Evolutionary conservation across 2,888 invertebrate genomes (phyloP), one percentile per base, ranked within the genome.

Genomic region (Lepetodrilus schrolli): DNA sequence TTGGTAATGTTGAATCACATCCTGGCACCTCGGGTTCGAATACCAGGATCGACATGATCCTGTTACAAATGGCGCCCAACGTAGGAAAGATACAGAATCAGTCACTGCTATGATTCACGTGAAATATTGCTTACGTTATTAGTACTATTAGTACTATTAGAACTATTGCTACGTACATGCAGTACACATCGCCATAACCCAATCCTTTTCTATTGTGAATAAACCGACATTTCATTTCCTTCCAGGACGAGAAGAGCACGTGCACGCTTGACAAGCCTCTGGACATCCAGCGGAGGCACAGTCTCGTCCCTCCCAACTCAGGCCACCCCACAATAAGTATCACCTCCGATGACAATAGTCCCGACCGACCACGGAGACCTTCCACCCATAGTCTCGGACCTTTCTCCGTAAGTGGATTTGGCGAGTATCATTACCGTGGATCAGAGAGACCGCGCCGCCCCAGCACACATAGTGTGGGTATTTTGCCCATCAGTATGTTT

Each of bases 331-430:
- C 81, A 37, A 86, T 87, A 66, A 85, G 82, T 74, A 81, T 86
- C 73, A 84, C 84, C 58, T 79, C 84, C 26, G 87, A 87, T 26
- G 86, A 86, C 66, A 78, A 78, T 37, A 81, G 82, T 34, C 76
- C 79, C n/a, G 86, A 85, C 74, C 81, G 83, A 69, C 82, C 85
- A 17, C 83, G 88, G 66, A 78, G 88, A 38, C 83, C 88, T 66
- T 88, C 88, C 74, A 88, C 89, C 7, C 89, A 89, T 80, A 90
- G 89, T 78, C 84, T 90, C 71, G 90, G 90, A 38, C 77, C 78
- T 30, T 80, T 80, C 74, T 76, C 74, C 73, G 78, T 80, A 78
- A 80, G 80, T 78, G 80, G 80, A 26, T 71, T 78, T 58, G 76
- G 77, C 38, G 80, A 80, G 69, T 80, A 77, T 69, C 77, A 77